Conservation (phyloP, 2,113 vertebrate genomes). For the Phaetusa simplex region DNA sequence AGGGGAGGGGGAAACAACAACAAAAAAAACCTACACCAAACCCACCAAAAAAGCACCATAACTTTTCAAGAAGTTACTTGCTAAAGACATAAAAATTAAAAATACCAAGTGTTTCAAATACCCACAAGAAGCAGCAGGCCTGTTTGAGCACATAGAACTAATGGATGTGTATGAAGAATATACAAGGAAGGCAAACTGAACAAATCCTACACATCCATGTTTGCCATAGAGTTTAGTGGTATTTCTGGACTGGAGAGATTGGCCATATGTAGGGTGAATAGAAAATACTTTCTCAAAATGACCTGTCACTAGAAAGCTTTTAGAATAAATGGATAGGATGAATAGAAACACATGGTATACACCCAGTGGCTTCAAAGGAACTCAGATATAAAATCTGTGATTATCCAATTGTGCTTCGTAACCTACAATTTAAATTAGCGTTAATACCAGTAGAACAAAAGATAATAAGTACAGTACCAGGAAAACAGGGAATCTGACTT, state of each 20-base stretch:
- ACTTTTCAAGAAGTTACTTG: background rate
- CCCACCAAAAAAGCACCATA: background rate
- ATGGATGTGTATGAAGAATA: background rate
- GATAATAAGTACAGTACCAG: background rate
- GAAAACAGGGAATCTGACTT: background rate
- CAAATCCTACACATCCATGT: background rate
- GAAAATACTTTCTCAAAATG: background rate
- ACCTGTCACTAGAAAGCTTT: background rate
- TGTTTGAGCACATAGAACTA: background rate
- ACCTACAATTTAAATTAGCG: background rate
- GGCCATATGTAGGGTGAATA: accelerated
- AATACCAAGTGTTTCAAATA: background rate
- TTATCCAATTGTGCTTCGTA: background rate
- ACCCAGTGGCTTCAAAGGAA: background rate
- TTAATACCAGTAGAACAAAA: background rate
- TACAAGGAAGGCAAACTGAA: background rate
- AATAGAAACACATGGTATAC: background rate
- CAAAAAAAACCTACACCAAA: background rate
- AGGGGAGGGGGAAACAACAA: background rate
- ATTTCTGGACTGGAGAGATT: background rate
- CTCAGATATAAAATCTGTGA: background rate
- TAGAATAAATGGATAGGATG: background rate
- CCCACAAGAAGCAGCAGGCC: background rate
- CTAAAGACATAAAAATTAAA: background rate
- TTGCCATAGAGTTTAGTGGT: background rate